Evolutionary conservation across 1,140 invertebrate genomes (phyloP).

Genomic region (Bombus polaris): DNA sequence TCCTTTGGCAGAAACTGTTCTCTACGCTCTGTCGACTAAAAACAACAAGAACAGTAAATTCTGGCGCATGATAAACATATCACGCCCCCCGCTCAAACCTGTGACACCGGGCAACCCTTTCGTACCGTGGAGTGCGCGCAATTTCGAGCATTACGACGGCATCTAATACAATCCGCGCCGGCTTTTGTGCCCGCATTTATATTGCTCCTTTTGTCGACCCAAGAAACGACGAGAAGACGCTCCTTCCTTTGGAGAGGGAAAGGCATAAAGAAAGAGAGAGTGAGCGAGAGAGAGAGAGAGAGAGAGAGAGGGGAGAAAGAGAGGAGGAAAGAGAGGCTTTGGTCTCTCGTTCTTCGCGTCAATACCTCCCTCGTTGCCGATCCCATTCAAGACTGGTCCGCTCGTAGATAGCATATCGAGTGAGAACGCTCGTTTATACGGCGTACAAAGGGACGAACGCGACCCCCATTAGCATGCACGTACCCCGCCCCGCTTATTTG

Average conservation of each 20-base stretch:
- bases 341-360: conserved; percentile 24
- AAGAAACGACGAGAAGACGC: background rate
- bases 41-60: conserved; percentile 4
- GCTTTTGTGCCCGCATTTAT: conserved; percentile 54
- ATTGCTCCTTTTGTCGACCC: conserved; percentile 45
- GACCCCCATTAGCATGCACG: conserved; percentile 46
- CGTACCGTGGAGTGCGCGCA: conserved; percentile 52
- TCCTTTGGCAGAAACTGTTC: background rate
- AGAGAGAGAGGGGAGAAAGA: background rate
- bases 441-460: conserved; percentile 45
- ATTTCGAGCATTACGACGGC: conserved; percentile 66
- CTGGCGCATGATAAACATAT: background rate
- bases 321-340: background rate
- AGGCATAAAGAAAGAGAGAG: background rate
- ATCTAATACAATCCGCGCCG: conserved; percentile 66
- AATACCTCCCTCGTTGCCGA: conserved; percentile 54
- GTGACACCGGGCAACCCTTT: conserved; percentile 13
- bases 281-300: background rate
- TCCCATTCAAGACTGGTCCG: conserved; percentile 53
- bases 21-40: background rate
- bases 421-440: conserved; percentile 63
- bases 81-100: background rate
- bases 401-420: conserved; percentile 48
- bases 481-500: conserved; percentile 25
- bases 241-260: background rate